A percentile compares a stretch with the other conserved stretches of the same genome.
phyloP scores from a whole-genome alignment of 2,113 vertebrate species.

The Meles meles region DNA sequence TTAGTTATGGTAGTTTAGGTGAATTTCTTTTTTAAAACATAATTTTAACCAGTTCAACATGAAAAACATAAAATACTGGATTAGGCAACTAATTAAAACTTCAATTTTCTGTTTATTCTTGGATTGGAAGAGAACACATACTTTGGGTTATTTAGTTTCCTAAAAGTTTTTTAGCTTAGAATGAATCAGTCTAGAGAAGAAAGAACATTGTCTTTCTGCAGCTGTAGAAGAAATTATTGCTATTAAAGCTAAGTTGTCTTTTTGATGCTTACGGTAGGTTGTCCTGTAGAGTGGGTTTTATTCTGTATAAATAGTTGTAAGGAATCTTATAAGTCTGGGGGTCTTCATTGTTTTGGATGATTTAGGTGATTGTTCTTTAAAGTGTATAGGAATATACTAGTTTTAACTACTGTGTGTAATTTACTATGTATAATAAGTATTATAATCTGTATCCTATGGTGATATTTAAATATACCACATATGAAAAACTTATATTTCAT shows the following conservation, averaged over 20 bases:
- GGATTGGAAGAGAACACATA: neutral
- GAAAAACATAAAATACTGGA: conserved; percentile 11
- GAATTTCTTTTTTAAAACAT: neutral
- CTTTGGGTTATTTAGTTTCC: conserved; percentile 1
- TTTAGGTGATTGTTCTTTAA: neutral
- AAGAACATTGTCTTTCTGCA: neutral
- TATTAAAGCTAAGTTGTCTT: neutral
- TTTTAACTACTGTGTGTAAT: neutral
- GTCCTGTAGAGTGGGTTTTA: neutral
- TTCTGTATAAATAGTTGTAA: neutral
- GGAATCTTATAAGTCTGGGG: neutral
- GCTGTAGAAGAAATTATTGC: neutral
- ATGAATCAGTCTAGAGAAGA: neutral
- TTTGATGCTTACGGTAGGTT: neutral
- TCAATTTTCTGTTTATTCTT: conserved; percentile 42
- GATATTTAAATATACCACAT: neutral
- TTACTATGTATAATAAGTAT: neutral
- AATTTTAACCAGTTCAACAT: conserved; percentile 35
- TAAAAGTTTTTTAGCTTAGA: neutral
- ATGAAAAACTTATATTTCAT: neutral
- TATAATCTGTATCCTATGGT: neutral
- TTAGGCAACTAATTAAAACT: conserved; percentile 19
- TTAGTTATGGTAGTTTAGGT: neutral
- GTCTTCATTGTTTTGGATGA: neutral
- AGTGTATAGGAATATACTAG: neutral